A percentile compares a stretch with the other conserved stretches of the same genome.
Conservation (phyloP, 2,888 invertebrate genomes). For the Hyposoter dolosus region DNA sequence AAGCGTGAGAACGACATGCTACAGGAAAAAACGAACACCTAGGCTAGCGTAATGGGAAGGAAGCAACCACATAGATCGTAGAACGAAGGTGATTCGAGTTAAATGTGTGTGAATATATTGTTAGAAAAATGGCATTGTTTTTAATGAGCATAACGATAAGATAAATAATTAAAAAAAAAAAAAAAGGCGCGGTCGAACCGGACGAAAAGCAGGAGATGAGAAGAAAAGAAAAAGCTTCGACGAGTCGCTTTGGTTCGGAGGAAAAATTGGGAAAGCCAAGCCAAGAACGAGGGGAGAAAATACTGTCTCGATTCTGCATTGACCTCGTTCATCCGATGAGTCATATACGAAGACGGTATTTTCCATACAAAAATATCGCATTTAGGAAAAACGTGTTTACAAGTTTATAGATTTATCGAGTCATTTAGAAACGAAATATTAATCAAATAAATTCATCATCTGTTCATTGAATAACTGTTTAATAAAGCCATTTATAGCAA, state of each 20-base stretch:
- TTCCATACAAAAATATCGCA: neutral
- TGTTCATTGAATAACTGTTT: constrained; percentile 13
- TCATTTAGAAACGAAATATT: neutral
- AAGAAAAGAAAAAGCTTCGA: neutral
- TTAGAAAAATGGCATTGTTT: constrained; percentile 12
- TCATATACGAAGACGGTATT: neutral
- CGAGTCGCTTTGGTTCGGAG: neutral
- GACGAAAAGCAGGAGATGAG: neutral
- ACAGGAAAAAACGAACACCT: neutral
- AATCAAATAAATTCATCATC: constrained; percentile 1
- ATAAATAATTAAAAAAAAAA: neutral
- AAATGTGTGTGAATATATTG: constrained; percentile 22
- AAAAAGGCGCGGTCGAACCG: neutral
- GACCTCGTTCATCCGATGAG: constrained; percentile 4
- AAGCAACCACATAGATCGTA: neutral
- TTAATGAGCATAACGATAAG: neutral
- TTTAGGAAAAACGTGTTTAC: constrained; percentile 8
- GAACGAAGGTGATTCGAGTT: constrained; percentile 10
- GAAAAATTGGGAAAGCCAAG: constrained; percentile 1
- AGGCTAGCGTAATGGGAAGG: neutral
- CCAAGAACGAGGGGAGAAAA: constrained; percentile 13
- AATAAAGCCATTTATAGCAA: constrained; percentile 5
- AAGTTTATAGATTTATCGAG: constrained; percentile 6
- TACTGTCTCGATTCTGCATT: neutral
- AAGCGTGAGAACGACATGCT: neutral